Conservation (phyloP, 2,797 vertebrate genomes). For the Spea hammondii region DNA sequence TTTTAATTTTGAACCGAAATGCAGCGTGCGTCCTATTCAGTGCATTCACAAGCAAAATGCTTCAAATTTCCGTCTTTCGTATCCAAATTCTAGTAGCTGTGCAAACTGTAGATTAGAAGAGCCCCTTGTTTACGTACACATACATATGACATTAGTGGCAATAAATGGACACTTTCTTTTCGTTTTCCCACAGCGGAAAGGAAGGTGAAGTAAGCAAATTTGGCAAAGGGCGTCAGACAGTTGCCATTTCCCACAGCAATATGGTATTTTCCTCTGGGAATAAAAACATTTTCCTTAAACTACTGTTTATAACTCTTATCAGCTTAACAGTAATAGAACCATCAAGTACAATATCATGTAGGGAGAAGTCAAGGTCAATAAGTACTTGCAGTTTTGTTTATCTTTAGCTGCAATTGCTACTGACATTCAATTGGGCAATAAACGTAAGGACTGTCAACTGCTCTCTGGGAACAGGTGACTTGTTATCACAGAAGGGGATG, state of each 20-base stretch:
- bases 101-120: constrained; percentile 56
- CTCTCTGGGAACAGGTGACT: constrained; percentile 74
- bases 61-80: no score
- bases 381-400: constrained; percentile 78
- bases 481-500: constrained; percentile 70
- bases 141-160: constrained; percentile 60
- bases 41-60: no score
- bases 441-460: constrained; percentile 75
- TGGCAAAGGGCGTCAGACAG: constrained; percentile 65
- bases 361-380: constrained; percentile 79
- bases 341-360: constrained; percentile 78
- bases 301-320: constrained; percentile 80
- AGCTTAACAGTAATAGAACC: constrained; percentile 79
- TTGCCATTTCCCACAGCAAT: constrained; percentile 80
- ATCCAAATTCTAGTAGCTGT: constrained; percentile 33
- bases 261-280: constrained; percentile 83
- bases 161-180: constrained; percentile 60
- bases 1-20: no score
- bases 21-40: no score
- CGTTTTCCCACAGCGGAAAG: constrained; percentile 75
- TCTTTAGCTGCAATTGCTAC: constrained; percentile 74
- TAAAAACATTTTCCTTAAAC: constrained; percentile 83
- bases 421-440: constrained; percentile 77
- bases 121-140: constrained; percentile 52
- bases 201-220: constrained; percentile 69